phyloP scores from a whole-genome alignment of 1,140 invertebrate genomes.

The Megalopta genalis region DNA sequence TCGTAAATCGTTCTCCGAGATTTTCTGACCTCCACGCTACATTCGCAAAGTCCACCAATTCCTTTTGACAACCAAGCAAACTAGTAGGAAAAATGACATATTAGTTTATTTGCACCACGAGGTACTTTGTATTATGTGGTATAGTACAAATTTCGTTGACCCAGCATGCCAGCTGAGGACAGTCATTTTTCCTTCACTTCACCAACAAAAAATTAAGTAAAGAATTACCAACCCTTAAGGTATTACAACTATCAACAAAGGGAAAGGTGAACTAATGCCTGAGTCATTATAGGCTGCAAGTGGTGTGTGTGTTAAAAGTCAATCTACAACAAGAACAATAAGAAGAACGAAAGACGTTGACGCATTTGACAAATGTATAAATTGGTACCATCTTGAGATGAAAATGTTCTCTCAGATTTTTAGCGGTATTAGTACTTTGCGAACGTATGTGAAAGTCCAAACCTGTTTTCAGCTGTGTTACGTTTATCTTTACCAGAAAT shows the following conservation, averaged over 20 bases:
- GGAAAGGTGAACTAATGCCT: constrained; percentile 29
- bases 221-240: constrained; percentile 13
- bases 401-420: constrained; percentile 55
- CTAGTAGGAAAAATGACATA: constrained; percentile 34
- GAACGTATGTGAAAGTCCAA: constrained; percentile 53
- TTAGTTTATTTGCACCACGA: constrained; percentile 39
- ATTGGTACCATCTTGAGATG: constrained; percentile 45
- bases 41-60: constrained; percentile 42
- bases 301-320: constrained; percentile 23
- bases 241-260: constrained; percentile 22
- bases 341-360: constrained; percentile 20
- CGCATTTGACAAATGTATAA: constrained; percentile 48
- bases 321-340: constrained; percentile 22
- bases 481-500: constrained; percentile 21
- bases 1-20: constrained; percentile 56
- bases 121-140: constrained; percentile 47
- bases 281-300: constrained; percentile 19
- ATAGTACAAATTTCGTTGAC: constrained; percentile 62
- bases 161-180: constrained; percentile 16
- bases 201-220: constrained; percentile 25
- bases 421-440: constrained; percentile 55
- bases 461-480: constrained; percentile 17
- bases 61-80: constrained; percentile 54
- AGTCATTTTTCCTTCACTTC: constrained; percentile 50
- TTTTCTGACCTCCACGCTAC: constrained; percentile 54